Evolutionary conservation across 2,888 invertebrate species (phyloP), one percentile per base, ranked within the genome.

Genomic region (Zele albiditarsus): DNA sequence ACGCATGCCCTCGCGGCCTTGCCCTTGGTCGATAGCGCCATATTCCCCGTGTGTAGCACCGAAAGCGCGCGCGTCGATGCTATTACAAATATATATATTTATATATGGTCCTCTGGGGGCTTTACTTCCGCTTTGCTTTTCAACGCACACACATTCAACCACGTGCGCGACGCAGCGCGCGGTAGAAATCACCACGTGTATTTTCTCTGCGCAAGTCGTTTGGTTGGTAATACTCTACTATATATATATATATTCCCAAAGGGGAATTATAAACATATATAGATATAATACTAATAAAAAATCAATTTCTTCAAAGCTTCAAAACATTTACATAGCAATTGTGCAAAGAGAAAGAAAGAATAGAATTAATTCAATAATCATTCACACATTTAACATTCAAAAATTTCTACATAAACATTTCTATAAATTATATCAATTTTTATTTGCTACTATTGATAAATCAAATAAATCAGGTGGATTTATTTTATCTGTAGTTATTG

Each of bases 1-100:
- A 81, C 80, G 82, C 82, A 82, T 82, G 83, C 81, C 80, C 82
- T 79, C 81, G 53, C 53, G 85, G 83, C 87, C 88, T 88, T 87
- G 88, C 86, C 87, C 88, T 88, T 87, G 87, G 82, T 87, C 87
- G 86, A 86, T 87, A 87, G 81, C 83, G 53, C 53, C 84, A 85
- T 84, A 10, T 53, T 84, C 85, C 83, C 83, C 79, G 79, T 80
- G 79, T 78, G 77, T 69, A 28, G 62, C 68, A 63, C 58, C 74
- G 69, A 31, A 70, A 38, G 27, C 38, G 42, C 60, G 42, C 60
- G 58, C 53, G 53, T 53, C 53, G 53, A 53, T 53, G 53, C 53
- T 53, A 53, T 20, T 53, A 53, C 53, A 53, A n/a, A 28, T 60
- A 57, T 58, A 53, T 49, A 66, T 66, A 49, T 65, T 38, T 73